phyloP scores from a whole-genome alignment of 2,797 vertebrate species.

The Erpetoichthys calabaricus region DNA sequence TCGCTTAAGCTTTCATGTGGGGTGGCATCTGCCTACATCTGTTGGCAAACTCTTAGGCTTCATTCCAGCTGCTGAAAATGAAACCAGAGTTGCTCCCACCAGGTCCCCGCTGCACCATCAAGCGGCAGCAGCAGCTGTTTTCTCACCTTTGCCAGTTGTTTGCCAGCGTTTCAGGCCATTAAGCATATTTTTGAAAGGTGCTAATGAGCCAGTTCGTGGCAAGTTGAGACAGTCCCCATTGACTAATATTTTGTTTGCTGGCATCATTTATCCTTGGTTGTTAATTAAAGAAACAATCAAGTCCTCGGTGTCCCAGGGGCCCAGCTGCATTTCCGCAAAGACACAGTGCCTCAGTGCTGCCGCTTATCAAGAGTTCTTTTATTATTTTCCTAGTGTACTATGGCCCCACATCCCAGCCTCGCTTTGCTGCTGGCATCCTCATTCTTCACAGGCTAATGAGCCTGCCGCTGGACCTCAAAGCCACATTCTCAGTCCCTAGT shows the following conservation, averaged over 20 bases:
- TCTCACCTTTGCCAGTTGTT: slow-evolving; percentile 40
- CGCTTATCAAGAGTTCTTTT: too few species aligned
- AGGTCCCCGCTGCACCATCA: slow-evolving; percentile 51
- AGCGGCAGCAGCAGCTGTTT: slow-evolving; percentile 62
- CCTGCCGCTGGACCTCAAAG: too few species aligned
- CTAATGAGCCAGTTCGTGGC: slow-evolving; percentile 39
- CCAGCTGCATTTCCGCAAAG: too few species aligned
- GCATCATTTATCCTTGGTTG: slow-evolving; percentile 46
- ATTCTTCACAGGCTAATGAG: too few species aligned
- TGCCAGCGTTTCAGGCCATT: slow-evolving; percentile 23
- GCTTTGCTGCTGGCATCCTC: too few species aligned
- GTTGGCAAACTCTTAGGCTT: slow-evolving; percentile 42
- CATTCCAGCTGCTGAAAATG: slow-evolving; percentile 35
- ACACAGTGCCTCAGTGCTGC: too few species aligned
- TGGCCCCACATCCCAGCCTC: too few species aligned
- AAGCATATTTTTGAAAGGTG: slow-evolving; percentile 26
- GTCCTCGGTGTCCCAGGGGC: neutral
- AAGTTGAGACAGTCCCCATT: slow-evolving; percentile 35
- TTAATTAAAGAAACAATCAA: slow-evolving; percentile 46
- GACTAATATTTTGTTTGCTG: slow-evolving; percentile 55
- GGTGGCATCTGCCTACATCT: slow-evolving; percentile 40
- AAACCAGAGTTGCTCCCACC: slow-evolving; percentile 24
- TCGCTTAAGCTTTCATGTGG: too few species aligned
- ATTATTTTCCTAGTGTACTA: too few species aligned
- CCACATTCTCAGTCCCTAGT: too few species aligned